These are phyloP conservation scores for Callosobruchus maculatus DNA, from an alignment of 2,888 invertebrate genomes.

Conservation along the genomic window DNA sequence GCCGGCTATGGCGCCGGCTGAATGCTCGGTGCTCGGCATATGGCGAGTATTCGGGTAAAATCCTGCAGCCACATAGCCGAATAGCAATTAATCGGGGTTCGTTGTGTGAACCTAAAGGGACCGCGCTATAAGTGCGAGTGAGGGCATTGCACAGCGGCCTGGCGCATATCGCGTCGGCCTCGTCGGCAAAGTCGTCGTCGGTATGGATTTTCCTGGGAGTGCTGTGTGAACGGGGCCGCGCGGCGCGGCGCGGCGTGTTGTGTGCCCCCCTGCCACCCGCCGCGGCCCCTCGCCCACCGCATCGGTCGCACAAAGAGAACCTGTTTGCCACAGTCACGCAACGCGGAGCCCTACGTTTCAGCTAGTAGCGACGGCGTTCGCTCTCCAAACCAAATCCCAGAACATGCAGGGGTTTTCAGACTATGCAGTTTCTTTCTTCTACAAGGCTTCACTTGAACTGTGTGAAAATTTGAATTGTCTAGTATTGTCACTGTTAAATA, in stretches of 20 bases:
- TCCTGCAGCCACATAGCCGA: too few species aligned
- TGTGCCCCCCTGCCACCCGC: constrained; percentile 14
- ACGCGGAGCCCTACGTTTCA: constrained; percentile 9
- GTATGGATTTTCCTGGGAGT: constrained; percentile 35
- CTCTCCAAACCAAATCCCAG: not conserved
- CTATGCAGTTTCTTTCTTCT: too few species aligned
- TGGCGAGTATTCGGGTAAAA: too few species aligned
- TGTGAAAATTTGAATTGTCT: too few species aligned
- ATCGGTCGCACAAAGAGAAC: constrained; percentile 27
- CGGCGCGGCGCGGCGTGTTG: not conserved
- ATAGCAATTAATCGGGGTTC: too few species aligned
- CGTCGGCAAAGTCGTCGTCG: constrained; percentile 13
- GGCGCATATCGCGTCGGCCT: not conserved
- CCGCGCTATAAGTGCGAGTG: not conserved
- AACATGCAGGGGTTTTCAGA: not conserved
- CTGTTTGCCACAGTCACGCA: constrained; percentile 30
- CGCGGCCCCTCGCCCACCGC: constrained; percentile 10
- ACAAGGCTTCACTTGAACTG: too few species aligned
- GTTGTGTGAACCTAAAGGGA: not conserved
- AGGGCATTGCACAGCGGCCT: constrained; percentile 6
- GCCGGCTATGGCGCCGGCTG: too few species aligned
- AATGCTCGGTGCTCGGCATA: too few species aligned
- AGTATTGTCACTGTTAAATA: too few species aligned
- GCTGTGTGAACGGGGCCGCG: constrained; percentile 24
- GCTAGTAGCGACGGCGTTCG: not conserved